Percentiles rank a stretch among this genome's conserved stretches.
These are phyloP conservation scores for Macropus fuliginosus DNA, from an alignment of 2,797 vertebrate genomes.

Conservation along the genomic window DNA sequence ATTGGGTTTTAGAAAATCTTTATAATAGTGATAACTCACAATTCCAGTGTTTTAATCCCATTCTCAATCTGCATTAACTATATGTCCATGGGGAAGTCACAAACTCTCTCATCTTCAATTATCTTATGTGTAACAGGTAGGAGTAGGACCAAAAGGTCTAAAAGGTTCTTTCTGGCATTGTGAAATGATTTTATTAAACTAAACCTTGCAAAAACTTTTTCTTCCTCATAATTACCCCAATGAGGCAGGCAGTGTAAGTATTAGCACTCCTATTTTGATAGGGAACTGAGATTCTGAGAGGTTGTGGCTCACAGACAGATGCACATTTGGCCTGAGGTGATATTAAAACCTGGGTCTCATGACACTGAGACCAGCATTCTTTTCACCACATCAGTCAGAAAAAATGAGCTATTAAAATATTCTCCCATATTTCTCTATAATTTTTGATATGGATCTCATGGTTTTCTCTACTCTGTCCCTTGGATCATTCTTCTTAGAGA, in stretches of 20 bases:
- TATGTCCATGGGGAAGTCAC: neutral
- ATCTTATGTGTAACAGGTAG: neutral
- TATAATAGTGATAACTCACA: constrained; percentile 69
- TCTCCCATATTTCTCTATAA: neutral
- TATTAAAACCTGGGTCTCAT: neutral
- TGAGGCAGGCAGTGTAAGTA: neutral
- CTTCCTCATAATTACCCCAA: neutral
- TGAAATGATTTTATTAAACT: neutral
- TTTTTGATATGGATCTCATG: neutral
- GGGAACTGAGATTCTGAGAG: neutral
- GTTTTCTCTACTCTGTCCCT: neutral
- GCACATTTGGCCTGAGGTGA: neutral
- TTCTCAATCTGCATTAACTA: neutral
- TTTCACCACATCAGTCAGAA: neutral
- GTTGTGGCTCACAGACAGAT: neutral
- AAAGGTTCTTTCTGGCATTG: neutral
- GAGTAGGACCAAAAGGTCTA: neutral
- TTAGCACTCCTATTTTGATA: neutral
- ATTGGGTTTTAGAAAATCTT: constrained; percentile 65
- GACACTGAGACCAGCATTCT: neutral
- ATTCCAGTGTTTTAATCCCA: neutral
- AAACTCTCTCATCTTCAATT: neutral
- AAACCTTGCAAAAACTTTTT: neutral
- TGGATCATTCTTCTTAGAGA: neutral
- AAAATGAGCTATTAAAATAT: neutral